These are phyloP conservation scores for Laticauda colubrina DNA, from an alignment of 2,113 vertebrate species.

Conservation along the genomic window DNA sequence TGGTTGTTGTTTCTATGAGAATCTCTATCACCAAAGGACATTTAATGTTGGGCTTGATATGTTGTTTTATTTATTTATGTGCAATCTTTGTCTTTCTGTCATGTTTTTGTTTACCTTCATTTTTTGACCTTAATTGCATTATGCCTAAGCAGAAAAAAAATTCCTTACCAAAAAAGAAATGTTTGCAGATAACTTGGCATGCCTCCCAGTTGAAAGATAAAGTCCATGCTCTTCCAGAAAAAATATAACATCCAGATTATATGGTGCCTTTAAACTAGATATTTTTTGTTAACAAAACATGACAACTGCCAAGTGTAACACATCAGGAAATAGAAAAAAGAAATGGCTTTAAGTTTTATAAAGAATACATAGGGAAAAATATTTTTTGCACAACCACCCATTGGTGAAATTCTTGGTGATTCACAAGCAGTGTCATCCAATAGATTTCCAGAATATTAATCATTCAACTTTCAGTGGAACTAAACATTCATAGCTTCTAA, in stretches of 20 bases:
- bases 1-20: not conserved
- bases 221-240: slow-evolving; percentile 28
- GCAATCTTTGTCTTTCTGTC: not conserved
- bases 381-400: slow-evolving; percentile 28
- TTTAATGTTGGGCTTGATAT: not conserved
- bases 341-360: slow-evolving; percentile 52
- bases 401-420: slow-evolving; percentile 23
- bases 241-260: slow-evolving; percentile 52
- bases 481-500: not conserved
- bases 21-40: not conserved
- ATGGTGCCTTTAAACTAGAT: slow-evolving; percentile 52
- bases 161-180: slow-evolving; percentile 48
- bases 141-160: slow-evolving; percentile 34
- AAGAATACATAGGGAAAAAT: not conserved
- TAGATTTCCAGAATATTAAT: not conserved
- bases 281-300: slow-evolving; percentile 54
- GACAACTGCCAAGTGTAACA: slow-evolving; percentile 50
- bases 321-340: slow-evolving; percentile 38
- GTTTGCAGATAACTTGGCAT: slow-evolving; percentile 50
- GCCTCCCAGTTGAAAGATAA: slow-evolving; percentile 65
- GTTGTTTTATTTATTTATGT: not conserved
- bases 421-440: not conserved
- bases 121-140: not conserved
- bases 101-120: not conserved
- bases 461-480: not conserved